phyloP scores from a whole-genome alignment of 1,140 invertebrate genomes.

The Lerema accius region DNA sequence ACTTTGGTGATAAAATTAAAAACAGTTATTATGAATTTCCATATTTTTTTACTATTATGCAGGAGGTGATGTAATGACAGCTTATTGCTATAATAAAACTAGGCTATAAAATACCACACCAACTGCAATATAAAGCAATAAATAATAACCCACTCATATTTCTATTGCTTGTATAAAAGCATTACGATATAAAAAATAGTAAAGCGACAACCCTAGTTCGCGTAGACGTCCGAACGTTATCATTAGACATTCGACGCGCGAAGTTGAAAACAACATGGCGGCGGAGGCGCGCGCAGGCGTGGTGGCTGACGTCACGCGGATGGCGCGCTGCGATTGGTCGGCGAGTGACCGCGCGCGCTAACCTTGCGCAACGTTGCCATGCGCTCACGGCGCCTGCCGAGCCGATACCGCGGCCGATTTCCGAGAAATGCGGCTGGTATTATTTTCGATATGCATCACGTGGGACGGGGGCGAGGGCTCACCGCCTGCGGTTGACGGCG shows the following conservation, averaged over 20 bases:
- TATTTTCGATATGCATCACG: slow-evolving; percentile 51
- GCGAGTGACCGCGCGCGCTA: slow-evolving; percentile 58
- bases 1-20: too few species aligned
- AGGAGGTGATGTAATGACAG: too few species aligned
- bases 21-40: too few species aligned
- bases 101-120: too few species aligned
- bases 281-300: slow-evolving; percentile 79
- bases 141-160: too few species aligned
- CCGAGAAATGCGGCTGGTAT: slow-evolving; percentile 50
- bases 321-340: slow-evolving; percentile 59
- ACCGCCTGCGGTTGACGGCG: slow-evolving; percentile 29
- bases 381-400: slow-evolving; percentile 48
- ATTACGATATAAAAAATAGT: background rate
- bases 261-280: slow-evolving; percentile 54
- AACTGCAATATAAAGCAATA: too few species aligned
- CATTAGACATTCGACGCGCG: slow-evolving; percentile 33
- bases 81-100: too few species aligned
- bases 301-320: slow-evolving; percentile 73
- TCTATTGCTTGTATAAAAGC: too few species aligned
- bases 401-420: slow-evolving; percentile 37
- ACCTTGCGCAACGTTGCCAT: slow-evolving; percentile 79
- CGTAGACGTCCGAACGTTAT: slow-evolving; percentile 35
- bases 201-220: slow-evolving; percentile 9
- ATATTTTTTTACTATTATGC: too few species aligned
- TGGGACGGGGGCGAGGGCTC: slow-evolving; percentile 27